Base-by-base conservation (phyloP, 2,888 invertebrate species). In the Synergus itoensis region DNA sequence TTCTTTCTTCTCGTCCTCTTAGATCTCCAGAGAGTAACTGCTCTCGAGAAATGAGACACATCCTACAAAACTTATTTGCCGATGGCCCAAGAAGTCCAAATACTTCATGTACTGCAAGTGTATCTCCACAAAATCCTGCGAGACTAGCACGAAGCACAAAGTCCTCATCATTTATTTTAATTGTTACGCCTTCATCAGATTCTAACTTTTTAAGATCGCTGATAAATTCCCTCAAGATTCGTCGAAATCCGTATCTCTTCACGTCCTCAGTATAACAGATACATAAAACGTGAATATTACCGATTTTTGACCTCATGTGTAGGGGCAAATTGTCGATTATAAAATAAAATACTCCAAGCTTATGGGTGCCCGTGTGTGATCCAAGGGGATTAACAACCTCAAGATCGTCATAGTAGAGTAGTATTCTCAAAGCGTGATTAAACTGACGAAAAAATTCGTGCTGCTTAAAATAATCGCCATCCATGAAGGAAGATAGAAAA, bases 391-490 rank as follows among this genome's bases (percentile, higher is more conserved):
- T 82, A 0, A 80, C 80, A n/a, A 80, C 65, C 77, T 83, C 84
- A 12, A 80, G 57, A 43, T 84, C 85, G 76, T 85, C 85, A 48
- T 84, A 84, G 41, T 80, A 84, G 9, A 83, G 64, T 67, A 65
- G 48, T 0, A 82, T 73, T 57, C 80, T 48, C 11, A 82, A 36
- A 11, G 81, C 81, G 67, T 83, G 21, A 60, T n/a, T 62, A 41
- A 62, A 67, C 40, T 43, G 76, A 48, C 78, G 78, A 65, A 81
- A 79, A 80, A 83, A 83, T 0, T 65, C 57, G 45, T 83, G 79
- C 4, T 45, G 28, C 65, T 80, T 80, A 75, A 80, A 82, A 75
- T 62, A 18, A 41, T 80, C 43, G 7, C 80, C 83, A 78, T 81
- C 82, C 1, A 80, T 78, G 28, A 80, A 83, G 1, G 82, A 80